Evolutionary conservation across 2,797 vertebrate genomes (phyloP).

Genomic region (Octomys mimax): DNA sequence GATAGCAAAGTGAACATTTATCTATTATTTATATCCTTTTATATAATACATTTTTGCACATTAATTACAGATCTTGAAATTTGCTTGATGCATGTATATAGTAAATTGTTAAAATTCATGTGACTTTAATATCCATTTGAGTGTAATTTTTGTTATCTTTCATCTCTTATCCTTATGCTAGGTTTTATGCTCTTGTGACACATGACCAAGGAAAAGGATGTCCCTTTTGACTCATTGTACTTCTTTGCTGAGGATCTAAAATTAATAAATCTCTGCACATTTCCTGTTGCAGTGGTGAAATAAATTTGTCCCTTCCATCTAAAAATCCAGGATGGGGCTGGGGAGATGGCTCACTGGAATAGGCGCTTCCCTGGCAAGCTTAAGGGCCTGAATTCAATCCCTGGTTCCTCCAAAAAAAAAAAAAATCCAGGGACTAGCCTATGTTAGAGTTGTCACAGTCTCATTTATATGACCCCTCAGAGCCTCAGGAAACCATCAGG

Average conservation of each 20-base stretch:
- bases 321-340: too few species aligned
- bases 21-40: background rate
- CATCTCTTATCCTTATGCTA: background rate
- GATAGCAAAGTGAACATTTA: background rate
- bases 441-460: background rate
- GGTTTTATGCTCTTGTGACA: background rate
- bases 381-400: too few species aligned
- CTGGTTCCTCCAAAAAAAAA: too few species aligned
- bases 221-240: background rate
- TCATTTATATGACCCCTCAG: background rate
- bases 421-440: background rate
- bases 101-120: background rate
- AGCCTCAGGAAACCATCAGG: background rate
- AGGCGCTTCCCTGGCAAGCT: too few species aligned
- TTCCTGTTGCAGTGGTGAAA: background rate
- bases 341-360: too few species aligned
- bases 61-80: background rate
- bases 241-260: background rate
- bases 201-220: background rate
- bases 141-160: background rate
- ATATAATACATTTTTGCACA: background rate
- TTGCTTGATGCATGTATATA: background rate
- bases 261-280: background rate
- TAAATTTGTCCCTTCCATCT: background rate
- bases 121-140: background rate